Evolutionary conservation across 2,888 invertebrate genomes (phyloP).

Genomic region (Drosophila ustulata): DNA sequence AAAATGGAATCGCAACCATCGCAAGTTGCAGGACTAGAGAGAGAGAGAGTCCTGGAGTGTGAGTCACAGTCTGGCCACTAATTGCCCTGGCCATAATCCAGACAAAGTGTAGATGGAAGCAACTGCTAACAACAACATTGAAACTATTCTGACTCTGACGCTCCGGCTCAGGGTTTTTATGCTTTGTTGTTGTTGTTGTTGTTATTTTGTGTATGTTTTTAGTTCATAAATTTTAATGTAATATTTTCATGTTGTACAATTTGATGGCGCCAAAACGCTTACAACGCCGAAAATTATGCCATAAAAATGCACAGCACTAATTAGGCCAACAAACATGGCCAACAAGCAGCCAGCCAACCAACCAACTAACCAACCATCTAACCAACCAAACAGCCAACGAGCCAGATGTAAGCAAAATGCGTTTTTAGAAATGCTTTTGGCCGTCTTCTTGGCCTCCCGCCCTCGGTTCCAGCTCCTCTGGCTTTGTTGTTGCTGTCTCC

Average conservation of each 20-base stretch:
- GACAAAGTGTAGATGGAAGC: conserved; percentile 14
- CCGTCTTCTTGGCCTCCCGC: background rate
- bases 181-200: background rate
- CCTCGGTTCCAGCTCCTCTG: background rate
- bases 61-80: conserved; percentile 7
- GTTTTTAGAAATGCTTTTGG: conserved; percentile 50
- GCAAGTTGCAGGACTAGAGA: background rate
- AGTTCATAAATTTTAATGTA: conserved; percentile 74
- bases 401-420: conserved; percentile 40
- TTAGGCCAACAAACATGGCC: conserved; percentile 70
- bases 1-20: conserved; percentile 5
- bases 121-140: conserved; percentile 11
- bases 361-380: conserved; percentile 14
- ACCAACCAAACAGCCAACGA: conserved; percentile 23
- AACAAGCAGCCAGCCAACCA: conserved; percentile 33
- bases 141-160: background rate
- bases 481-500: conserved; percentile 8
- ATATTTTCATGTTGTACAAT: conserved; percentile 75
- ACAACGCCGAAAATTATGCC: conserved; percentile 77
- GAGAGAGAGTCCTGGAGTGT: background rate
- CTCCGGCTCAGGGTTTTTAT: conserved; percentile 13
- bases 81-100: conserved; percentile 25
- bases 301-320: conserved; percentile 78
- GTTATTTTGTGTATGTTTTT: conserved; percentile 30
- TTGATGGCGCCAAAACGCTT: conserved; percentile 65